These are phyloP conservation scores for Exephanes ischioxanthus DNA, from an alignment of 2,888 invertebrate genomes.

Conservation along the genomic window DNA sequence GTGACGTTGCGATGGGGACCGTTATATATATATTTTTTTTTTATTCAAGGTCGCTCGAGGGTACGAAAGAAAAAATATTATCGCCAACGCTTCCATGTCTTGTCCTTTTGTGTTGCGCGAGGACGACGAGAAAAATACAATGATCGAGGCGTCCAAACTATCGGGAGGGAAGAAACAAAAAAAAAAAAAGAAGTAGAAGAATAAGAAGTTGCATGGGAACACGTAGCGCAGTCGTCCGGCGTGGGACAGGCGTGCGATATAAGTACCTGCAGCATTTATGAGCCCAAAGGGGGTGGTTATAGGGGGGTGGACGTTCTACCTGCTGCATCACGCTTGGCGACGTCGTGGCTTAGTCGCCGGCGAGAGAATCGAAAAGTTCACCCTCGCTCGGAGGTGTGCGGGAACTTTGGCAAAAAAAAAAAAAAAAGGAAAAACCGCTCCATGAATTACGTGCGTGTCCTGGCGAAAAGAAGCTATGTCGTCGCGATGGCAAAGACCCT, in stretches of 20 bases:
- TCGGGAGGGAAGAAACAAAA: not conserved
- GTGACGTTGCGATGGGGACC: not conserved
- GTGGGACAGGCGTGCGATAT: not conserved
- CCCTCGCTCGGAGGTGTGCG: conserved; percentile 29
- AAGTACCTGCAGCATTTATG: conserved; percentile 63
- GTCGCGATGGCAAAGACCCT: too few species aligned
- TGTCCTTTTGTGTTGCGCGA: too few species aligned
- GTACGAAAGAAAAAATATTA: not conserved
- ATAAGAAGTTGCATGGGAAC: conserved; percentile 9
- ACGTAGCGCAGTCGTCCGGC: not conserved
- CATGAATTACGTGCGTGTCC: not conserved
- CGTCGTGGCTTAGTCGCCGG: not conserved
- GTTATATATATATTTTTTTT: not conserved
- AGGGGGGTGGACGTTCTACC: conserved; percentile 39
- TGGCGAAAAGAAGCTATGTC: not conserved
- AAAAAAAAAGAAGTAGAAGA: not conserved
- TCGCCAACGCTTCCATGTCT: too few species aligned
- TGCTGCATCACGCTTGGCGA: conserved; percentile 20
- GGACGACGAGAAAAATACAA: not conserved
- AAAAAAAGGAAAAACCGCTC: not conserved
- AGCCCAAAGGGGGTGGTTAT: conserved; percentile 41
- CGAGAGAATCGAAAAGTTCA: conserved; percentile 57
- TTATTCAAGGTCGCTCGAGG: not conserved
- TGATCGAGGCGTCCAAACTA: not conserved
- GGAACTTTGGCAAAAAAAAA: conserved; percentile 35